Base-by-base conservation (phyloP, 64 coral and sea anemone species). In the Acropora tenuis region DNA sequence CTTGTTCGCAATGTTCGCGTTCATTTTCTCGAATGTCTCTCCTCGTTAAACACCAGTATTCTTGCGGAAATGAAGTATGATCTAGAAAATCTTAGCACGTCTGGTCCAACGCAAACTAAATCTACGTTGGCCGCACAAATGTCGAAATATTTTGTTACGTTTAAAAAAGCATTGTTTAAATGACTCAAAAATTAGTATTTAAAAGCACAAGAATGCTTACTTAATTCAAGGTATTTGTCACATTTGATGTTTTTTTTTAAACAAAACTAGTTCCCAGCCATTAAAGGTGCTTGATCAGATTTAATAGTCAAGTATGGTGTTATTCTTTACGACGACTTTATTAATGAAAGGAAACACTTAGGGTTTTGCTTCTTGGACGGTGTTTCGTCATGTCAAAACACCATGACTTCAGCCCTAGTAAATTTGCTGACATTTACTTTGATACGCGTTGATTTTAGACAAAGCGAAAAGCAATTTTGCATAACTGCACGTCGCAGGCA, bases 1-100 rank as follows among this genome's bases (percentile, higher is more conserved):
- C 87, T 19, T 99, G 97, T 55, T 90, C 91, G 18, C 91, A 86
- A 59, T 99, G 97, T 47, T 81, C 91, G 19, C 93, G 93, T 40
- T 96, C 97, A 0, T 99, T 99, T 66, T 99, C 97, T 45, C 88
- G 97, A 40, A 99, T 99, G 97, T 99, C 97, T 13, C 88, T 99
- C 8, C 79, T 99, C 57, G 48, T 91, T 3, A 99, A 99, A 67
- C 97, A 99, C 55, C 92, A 97, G n/a, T 89, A 97, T 19, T 91
- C 95, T 5, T 84, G 91, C 12, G 60, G 91, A 7, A 63, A 45
- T 49, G 82, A 69, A 2, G 16, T 71, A 12, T 78, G 82, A 85
- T 69, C 57, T 46, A 43, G 41, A 1, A 82, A 41, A 43, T 2
- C 61, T 5, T 30, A 43, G 30, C 30, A 30, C 30, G 30, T 30